phyloP scores from a whole-genome alignment of 2,888 invertebrate genomes.

The Spatulosminthurus flaviceps region DNA sequence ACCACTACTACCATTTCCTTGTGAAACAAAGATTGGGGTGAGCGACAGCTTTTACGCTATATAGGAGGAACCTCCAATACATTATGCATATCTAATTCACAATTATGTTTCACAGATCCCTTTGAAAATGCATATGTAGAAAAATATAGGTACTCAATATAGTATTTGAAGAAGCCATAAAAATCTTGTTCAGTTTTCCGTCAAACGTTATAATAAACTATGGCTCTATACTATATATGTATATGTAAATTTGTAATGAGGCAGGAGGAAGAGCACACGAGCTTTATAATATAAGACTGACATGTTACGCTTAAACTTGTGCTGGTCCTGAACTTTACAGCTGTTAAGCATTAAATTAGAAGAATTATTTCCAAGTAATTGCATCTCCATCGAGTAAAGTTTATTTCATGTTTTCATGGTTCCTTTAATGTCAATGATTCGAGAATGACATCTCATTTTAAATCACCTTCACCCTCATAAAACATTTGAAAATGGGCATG shows the following conservation, averaged over 20 bases:
- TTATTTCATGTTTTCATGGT: slow-evolving; percentile 30
- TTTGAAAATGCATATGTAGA: too few relatives aligned
- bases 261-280: slow-evolving; percentile 9
- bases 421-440: slow-evolving; percentile 27
- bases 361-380: slow-evolving; percentile 18
- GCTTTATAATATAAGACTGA: background rate
- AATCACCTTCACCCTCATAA: slow-evolving; percentile 20
- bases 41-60: too few relatives aligned
- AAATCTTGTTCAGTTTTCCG: slow-evolving; percentile 14
- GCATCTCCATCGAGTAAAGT: slow-evolving; percentile 8
- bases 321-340: slow-evolving; percentile 11
- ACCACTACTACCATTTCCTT: background rate
- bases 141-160: background rate
- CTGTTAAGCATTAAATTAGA: slow-evolving; percentile 6
- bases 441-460: slow-evolving; percentile 34
- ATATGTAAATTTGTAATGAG: too few relatives aligned
- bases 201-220: background rate
- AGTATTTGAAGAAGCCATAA: slow-evolving; percentile 10
- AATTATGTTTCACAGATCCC: background rate
- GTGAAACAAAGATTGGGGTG: slow-evolving; percentile 14
- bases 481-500: background rate
- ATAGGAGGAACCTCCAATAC: background rate
- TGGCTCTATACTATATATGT: too few relatives aligned
- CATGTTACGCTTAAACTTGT: slow-evolving; percentile 8
- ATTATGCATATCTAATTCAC: slow-evolving; percentile 8